Percentiles rank a stretch among this genome's conserved stretches.
These are phyloP conservation scores for Rotaria sp. DNA, from an alignment of 2,888 invertebrate genomes.

Conservation along the genomic window DNA sequence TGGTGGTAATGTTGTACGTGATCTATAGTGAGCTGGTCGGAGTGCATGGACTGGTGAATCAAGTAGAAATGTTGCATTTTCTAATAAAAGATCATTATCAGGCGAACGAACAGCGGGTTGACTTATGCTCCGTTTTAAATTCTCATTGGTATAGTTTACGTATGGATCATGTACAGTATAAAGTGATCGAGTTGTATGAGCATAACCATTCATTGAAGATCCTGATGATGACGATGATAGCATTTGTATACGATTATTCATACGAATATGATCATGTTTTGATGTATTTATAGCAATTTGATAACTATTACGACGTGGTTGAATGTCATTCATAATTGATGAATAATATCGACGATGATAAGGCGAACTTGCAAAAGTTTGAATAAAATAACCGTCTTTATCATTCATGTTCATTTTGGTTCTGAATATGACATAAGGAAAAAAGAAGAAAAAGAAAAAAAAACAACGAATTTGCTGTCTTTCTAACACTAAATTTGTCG, in stretches of 20 bases:
- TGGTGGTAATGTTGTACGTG: background rate
- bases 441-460: background rate
- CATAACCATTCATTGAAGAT: background rate
- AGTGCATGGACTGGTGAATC: conserved; percentile 19
- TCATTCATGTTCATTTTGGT: background rate
- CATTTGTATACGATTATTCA: background rate
- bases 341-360: background rate
- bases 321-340: background rate
- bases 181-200: background rate
- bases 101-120: background rate
- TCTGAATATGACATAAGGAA: background rate
- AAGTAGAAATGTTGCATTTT: background rate
- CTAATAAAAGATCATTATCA: background rate
- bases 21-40: background rate
- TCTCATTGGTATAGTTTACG: too few relatives aligned
- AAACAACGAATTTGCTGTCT: background rate
- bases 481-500: background rate
- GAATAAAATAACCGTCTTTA: background rate
- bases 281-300: background rate
- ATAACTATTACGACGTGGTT: conserved; percentile 7
- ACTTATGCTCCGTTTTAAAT: conserved; percentile 1
- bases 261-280: background rate
- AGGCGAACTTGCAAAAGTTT: background rate
- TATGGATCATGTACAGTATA: background rate
- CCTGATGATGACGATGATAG: background rate